Base-by-base conservation (phyloP, 2,113 vertebrate species). In the Mohoua ochrocephala region DNA sequence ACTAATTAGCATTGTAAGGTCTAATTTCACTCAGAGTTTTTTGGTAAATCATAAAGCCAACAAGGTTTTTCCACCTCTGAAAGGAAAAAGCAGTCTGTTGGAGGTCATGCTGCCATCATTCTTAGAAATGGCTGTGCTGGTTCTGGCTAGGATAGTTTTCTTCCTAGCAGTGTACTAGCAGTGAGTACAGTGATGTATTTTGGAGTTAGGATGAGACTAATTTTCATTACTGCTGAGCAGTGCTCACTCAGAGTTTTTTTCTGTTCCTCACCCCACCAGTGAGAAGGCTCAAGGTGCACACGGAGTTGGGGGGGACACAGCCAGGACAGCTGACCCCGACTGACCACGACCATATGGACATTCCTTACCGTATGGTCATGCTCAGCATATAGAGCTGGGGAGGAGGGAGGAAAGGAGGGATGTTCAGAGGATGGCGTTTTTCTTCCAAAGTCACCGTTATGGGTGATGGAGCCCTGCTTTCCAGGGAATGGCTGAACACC, bases 311-410 rank as follows among this genome's bases (percentile, higher is more conserved):
- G 23, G 14, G 41, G 27, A 33, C 31, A 27, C 41, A 69, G n/a
- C 16, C 26, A 30, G 47, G 26, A 22, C 41, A 42, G 22, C 10
- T 49, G 41, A 56, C 22, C 22, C 26, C 1, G 1, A 3, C 15
- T 28, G 35, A 49, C 3, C 10, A 28, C 2, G 24, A 30, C 7
- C 41, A 20, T 20, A 19, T 0, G 1, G 41, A 60, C 13, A 23
- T 41, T n/a, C 45, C n/a, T 19, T 18, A 42, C 21, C 6, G 10
- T 4, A 7, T 4, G 15, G 9, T 7, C 1, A 0, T 54, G 26
- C 23, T 42, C 47, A 54, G 54, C 18, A 19, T 9, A 19, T 5
- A 49, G 18, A 61, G 17, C 41, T 69, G 47, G 11, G 10, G n/a
- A 19, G 11, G 7, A 54, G 15, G 10, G 15, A 77, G 11, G 7